A percentile compares a stretch with the other conserved stretches of the same genome.
These are phyloP conservation scores for Neosilurus mollespiculum DNA, from an alignment of 2,797 vertebrate species.

Conservation along the genomic window DNA sequence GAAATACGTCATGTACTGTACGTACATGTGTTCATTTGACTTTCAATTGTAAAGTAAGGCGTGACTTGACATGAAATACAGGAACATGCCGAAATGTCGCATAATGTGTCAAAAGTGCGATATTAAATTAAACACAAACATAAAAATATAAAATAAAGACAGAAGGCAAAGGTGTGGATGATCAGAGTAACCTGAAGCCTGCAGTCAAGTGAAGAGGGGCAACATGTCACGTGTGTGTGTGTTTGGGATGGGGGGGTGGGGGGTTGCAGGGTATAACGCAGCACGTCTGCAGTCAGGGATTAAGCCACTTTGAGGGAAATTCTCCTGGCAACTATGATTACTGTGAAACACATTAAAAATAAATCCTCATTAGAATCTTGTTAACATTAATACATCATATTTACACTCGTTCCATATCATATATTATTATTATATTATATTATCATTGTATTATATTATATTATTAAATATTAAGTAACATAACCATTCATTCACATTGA, in stretches of 20 bases:
- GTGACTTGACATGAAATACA: background rate
- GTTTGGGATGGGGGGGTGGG: too few relatives aligned
- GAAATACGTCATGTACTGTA: background rate
- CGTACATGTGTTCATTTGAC: background rate
- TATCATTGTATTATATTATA: background rate
- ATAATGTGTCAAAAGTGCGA: background rate
- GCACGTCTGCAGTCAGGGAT: slow-evolving; percentile 32
- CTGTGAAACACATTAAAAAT: slow-evolving; percentile 63
- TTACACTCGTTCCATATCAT: background rate
- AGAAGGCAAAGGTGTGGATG: background rate
- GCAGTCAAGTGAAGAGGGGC: background rate
- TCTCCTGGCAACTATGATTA: slow-evolving; percentile 64
- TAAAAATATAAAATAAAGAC: background rate
- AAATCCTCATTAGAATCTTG: slow-evolving; percentile 40
- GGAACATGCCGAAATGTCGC: too few relatives aligned
- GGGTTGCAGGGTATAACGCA: background rate
- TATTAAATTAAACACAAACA: background rate
- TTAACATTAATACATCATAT: background rate
- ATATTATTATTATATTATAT: background rate
- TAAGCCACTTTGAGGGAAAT: slow-evolving; percentile 42
- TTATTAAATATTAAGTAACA: background rate
- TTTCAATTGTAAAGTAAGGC: background rate
- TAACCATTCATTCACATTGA: background rate
- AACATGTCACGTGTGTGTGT: slow-evolving; percentile 9
- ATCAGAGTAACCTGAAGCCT: background rate